Base-by-base conservation (phyloP, 1,140 invertebrate genomes). In the Megathymus violae region DNA sequence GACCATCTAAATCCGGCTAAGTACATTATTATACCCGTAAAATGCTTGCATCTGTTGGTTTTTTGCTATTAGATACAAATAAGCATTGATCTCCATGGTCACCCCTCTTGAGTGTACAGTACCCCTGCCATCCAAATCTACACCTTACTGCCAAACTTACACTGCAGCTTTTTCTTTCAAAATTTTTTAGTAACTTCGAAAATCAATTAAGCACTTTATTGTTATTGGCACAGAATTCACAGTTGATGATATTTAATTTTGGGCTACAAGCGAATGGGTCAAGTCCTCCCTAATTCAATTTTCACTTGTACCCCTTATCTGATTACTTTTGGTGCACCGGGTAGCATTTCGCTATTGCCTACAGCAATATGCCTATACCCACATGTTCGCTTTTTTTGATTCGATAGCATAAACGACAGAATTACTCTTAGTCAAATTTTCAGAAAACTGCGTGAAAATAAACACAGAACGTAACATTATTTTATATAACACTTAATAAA, bases 11-110 rank as follows among this genome's bases (percentile, higher is more conserved):
- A 84, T 86, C 82, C 81, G 62, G 58, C 78, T 89, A 89, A 89
- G 83, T 79, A 87, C 82, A 85, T 88, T 89, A 87, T 86, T 83
- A 82, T 85, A 88, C 79, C 87, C 85, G 82, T 89, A 84, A 89
- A 89, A 88, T 84, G 78, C 62, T 71, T 88, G 75, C 85, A 88
- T 87, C 85, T 89, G 87, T 85, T 88, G 85, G 71, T 85, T 89
- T 89, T 88, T 88, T 85, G 74, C 80, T 86, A 89, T 89, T 85
- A 88, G 78, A 84, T 76, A 88, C 84, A 86, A 85, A 88, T 85
- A 87, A 80, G 74, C 76, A 81, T 82, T 83, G 84, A 87, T 87
- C 78, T 75, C 71, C 47, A 62, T 73, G 75, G 76, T 78, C 82
- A 77, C 82, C 81, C 83, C 71, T 78, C 47, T 64, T 44, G 38